A percentile compares a stretch with the other conserved stretches of the same genome.
phyloP scores from a whole-genome alignment of 2,888 invertebrate genomes.

The Spicauda simplicius region DNA sequence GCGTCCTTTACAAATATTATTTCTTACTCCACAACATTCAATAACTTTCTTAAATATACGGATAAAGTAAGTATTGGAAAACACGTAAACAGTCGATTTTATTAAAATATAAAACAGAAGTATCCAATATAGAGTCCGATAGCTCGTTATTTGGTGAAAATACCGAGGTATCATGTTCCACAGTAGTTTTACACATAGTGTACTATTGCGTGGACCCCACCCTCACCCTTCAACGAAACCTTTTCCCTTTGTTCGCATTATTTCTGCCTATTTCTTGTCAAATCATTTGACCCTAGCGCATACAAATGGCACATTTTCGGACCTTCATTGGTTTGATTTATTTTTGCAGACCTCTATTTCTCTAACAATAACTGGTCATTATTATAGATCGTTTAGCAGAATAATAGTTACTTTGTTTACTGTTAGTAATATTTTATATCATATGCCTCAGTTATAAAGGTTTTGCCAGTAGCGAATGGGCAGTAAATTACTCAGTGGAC shows the following conservation, averaged over 20 bases:
- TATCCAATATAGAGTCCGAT: background rate
- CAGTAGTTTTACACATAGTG: constrained; percentile 5
- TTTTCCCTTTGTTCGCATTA: constrained; percentile 49
- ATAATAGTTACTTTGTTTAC: background rate
- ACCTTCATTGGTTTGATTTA: constrained; percentile 19
- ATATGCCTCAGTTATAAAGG: no score
- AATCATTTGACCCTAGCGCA: constrained; percentile 33
- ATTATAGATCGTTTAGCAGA: background rate
- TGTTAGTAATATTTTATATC: background rate
- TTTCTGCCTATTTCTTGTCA: constrained; percentile 29
- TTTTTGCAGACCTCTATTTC: constrained; percentile 17
- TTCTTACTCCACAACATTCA: background rate
- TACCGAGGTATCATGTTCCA: constrained; percentile 17
- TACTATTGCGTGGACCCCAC: constrained; percentile 41
- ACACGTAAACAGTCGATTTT: background rate
- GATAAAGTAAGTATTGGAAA: background rate
- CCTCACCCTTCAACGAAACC: constrained; percentile 56
- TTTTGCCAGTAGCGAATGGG: no score
- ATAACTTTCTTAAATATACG: background rate
- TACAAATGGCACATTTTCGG: constrained; percentile 24
- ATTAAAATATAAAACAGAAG: background rate
- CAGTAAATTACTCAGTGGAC: no score
- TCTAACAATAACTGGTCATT: constrained; percentile 4
- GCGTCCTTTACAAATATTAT: no score
- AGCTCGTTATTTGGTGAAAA: constrained; percentile 21